Percentiles rank a stretch among this genome's conserved stretches.
These are phyloP conservation scores for Amphimallon solstitiale DNA, from an alignment of 2,888 invertebrate genomes.

Conservation along the genomic window DNA sequence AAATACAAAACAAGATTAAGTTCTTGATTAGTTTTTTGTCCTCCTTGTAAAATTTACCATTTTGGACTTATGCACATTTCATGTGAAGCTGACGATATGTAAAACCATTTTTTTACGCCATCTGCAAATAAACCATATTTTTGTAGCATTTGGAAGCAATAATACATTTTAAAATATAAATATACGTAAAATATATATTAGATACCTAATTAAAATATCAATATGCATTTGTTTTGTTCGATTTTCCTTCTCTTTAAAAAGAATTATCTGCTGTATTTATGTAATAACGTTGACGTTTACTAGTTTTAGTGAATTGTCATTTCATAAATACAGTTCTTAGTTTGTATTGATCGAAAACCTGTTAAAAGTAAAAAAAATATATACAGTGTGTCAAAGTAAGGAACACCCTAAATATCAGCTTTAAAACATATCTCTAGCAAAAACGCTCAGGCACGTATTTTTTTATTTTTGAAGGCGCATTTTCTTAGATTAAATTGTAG, in stretches of 20 bases:
- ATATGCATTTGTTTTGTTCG: background rate
- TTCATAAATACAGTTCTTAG: conserved; percentile 14
- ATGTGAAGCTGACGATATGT: no score
- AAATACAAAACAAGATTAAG: no score
- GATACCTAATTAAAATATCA: background rate
- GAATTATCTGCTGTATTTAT: conserved; percentile 4
- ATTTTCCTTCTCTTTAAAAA: conserved; percentile 1
- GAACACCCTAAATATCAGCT: no score
- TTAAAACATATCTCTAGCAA: no score
- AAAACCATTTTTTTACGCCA: conserved; percentile 39
- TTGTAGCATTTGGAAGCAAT: conserved; percentile 39
- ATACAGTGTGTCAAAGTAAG: no score
- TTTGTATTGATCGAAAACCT: conserved; percentile 24
- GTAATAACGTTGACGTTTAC: background rate
- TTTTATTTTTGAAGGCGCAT: no score
- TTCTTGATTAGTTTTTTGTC: no score
- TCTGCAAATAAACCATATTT: conserved; percentile 40
- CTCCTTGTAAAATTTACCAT: no score
- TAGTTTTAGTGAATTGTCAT: background rate
- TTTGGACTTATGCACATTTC: no score
- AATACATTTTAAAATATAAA: conserved; percentile 18
- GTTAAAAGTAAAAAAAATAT: conserved; percentile 20
- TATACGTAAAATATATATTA: conserved; percentile 14
- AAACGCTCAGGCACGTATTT: no score
- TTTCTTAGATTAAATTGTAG: no score